Evolutionary conservation across 2,113 vertebrate genomes (phyloP), one percentile per base, ranked within the genome.

Genomic region (Neodontobutis hainanensis): DNA sequence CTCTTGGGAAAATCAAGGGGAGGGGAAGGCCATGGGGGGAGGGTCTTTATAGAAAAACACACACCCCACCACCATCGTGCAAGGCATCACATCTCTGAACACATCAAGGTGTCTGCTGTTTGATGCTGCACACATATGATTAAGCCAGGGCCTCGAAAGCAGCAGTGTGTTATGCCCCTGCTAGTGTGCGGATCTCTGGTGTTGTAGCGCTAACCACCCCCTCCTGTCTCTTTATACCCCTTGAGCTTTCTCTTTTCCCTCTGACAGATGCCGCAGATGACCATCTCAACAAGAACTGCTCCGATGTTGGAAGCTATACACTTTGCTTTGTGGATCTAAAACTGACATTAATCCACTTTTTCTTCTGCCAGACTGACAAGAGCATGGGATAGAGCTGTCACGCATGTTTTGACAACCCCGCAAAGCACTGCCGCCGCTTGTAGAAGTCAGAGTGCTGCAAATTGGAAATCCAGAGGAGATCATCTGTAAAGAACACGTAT

Each of bases 381-480:
- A 86, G 75, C 84, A 69, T 76, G 66, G 76, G 87, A 87, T 82
- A 84, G 86, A 90, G 88, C 88, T 87, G 90, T 92, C 90, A 91
- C 76, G 70, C 78, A 73, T 69, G 82, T 71, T 79, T 69, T 83
- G 79, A 85, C 68, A 65, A 80, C 81, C 70, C 70, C 50, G 77
- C 81, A 84, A 82, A 84, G 85, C 80, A 62, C 65, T 68, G 72
- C 78, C 72, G 84, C 80, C 69, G 83, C 82, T 79, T 82, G 78
- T 77, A 82, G 78, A 88, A 87, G 85, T 87, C 82, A 81, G 68
- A 83, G 67, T 63, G 65, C 86, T 80, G 85, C 83, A 92, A 89
- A 92, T 90, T 90, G 90, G 85, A 92, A 90, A 89, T 88, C 89
- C 88, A 86, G 85, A 84, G 85, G 86, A 92, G 87, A 91, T 93